These are phyloP conservation scores for Petrocephalus microphthalmus DNA, from an alignment of 2,113 vertebrate genomes.

Conservation along the genomic window DNA sequence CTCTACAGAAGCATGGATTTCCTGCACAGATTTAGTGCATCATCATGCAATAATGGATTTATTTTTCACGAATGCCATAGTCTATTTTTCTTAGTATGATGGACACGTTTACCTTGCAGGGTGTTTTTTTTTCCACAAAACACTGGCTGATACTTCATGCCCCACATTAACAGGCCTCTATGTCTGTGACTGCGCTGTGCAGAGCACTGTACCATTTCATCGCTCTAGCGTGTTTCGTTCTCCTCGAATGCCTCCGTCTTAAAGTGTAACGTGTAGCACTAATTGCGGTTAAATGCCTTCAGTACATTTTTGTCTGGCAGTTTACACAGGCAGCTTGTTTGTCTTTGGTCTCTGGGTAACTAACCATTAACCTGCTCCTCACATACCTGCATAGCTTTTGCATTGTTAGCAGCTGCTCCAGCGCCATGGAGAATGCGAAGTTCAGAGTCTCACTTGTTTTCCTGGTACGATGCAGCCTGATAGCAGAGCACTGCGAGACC, in stretches of 20 bases:
- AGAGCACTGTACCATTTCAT: not conserved
- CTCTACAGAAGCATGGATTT: not conserved
- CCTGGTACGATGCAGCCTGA: not conserved
- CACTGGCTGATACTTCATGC: not conserved
- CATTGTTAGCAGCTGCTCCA: not conserved
- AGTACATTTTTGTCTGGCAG: not conserved
- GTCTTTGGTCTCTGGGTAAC: not conserved
- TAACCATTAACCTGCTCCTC: slow-evolving; percentile 11
- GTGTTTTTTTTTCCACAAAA: not conserved
- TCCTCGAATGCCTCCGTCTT: not conserved
- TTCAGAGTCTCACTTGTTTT: not conserved
- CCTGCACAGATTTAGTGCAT: not conserved
- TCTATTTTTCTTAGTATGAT: not conserved
- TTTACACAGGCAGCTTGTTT: not conserved
- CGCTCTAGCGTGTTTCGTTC: not conserved
- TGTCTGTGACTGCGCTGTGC: not conserved
- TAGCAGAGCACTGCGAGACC: not conserved
- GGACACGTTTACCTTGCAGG: not conserved
- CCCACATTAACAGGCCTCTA: not conserved
- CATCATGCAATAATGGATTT: not conserved
- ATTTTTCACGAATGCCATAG: not conserved
- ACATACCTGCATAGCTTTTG: not conserved
- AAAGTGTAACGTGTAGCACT: not conserved
- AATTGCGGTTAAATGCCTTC: not conserved
- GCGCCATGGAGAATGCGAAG: not conserved